Evolutionary conservation across 2,113 vertebrate species (phyloP).

Genomic region (Maylandia zebra): DNA sequence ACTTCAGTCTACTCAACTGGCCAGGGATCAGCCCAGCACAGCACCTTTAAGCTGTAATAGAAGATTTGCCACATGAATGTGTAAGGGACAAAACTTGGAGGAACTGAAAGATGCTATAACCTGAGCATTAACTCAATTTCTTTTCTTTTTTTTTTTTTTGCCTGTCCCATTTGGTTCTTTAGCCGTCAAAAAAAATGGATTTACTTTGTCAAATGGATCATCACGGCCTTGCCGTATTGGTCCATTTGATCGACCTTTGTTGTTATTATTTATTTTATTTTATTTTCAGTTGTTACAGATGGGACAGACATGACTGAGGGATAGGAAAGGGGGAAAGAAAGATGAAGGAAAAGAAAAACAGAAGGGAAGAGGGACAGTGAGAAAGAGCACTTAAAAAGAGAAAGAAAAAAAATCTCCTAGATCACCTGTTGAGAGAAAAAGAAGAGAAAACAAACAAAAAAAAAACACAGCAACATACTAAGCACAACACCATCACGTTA

Average conservation of each 20-base stretch:
- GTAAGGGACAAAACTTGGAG: neutral
- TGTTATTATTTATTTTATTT: too few relatives aligned
- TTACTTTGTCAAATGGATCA: too few relatives aligned
- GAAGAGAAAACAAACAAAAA: neutral
- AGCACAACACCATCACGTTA: accelerated
- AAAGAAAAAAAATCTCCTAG: neutral
- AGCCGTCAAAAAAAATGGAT: neutral
- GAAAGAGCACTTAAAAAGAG: neutral
- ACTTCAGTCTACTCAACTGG: neutral
- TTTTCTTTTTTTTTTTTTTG: neutral
- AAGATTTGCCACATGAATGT: neutral
- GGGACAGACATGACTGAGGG: too few relatives aligned
- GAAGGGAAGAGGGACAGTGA: neutral
- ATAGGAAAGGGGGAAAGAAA: too few relatives aligned
- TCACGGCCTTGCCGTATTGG: too few relatives aligned
- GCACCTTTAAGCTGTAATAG: neutral
- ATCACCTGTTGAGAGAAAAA: neutral
- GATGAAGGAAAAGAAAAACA: too few relatives aligned
- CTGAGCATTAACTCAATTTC: neutral
- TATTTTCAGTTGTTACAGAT: too few relatives aligned
- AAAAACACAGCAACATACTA: too few relatives aligned
- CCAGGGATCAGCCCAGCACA: neutral
- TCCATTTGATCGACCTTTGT: too few relatives aligned
- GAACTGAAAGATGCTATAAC: neutral
- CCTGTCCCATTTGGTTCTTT: neutral